Base-by-base conservation (phyloP, 92 coral and sea anemone genomes). In the Epizoanthus scotinus region DNA sequence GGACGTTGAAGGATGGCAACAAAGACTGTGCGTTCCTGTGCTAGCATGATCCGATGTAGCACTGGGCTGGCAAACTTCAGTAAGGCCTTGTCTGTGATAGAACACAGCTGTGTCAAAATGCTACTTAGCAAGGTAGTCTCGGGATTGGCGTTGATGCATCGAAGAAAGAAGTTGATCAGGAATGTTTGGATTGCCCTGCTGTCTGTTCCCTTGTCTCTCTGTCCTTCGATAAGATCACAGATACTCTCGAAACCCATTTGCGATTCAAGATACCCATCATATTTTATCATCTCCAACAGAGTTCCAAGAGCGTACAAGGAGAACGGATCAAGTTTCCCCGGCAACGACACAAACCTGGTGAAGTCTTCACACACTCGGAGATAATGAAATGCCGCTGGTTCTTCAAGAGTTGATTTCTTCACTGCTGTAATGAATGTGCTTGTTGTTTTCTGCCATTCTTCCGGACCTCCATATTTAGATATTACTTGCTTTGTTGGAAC, bases 361-460 rank as follows among this genome's bases (percentile, higher is more conserved):
- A 91, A 95, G 63, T 95, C 99, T 70, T 87, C 69, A 80, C 99
- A 95, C 36, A 95, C 91, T 64, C 93, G 92, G 27, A 95, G 85
- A 71, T 63, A 95, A 71, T 88, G 88, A 67, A 91, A 87, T 5
- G 91, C 93, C 24, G 94, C 92, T 31, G 83, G 82, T 53, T 73
- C 78, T 18, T 77, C 78, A 67, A 89, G 82, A 53, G 86, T 86
- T 54, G 81, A 87, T 36, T 88, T 93, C 5, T 89, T 83, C 21
- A 75, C 56, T 67, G 61, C 22, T 0, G 99, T 86, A 50, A 91
- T 56, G 13, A 73, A 28, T 17, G 58, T 50, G 40, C 8, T 55
- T 21, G 91, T 64, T 28, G 79, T 82, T 36, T 84, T 86, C 31
- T 84, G 86, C 99, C 99, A 95, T 2, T n/a, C 55, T 14, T 63